These are phyloP conservation scores for Dolomedes plantarius DNA, from an alignment of 2,888 invertebrate genomes.

Conservation along the genomic window DNA sequence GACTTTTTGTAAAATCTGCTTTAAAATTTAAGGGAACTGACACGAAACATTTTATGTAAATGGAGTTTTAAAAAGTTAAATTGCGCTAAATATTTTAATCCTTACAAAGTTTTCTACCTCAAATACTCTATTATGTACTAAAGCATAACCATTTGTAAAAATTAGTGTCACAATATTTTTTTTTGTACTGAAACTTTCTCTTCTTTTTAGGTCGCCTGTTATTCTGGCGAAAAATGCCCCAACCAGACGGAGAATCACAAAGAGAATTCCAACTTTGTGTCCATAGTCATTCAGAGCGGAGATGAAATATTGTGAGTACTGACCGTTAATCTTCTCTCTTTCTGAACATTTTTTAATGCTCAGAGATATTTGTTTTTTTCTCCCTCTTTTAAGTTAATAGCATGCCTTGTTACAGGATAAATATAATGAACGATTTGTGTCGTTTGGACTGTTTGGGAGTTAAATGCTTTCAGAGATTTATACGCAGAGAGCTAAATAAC, in stretches of 20 bases:
- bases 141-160: not conserved
- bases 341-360: too few relatives aligned
- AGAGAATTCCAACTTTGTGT: slow-evolving; percentile 19
- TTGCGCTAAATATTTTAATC: not conserved
- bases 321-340: too few relatives aligned
- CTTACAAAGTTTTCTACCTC: not conserved
- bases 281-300: slow-evolving; percentile 38
- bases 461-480: too few relatives aligned
- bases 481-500: too few relatives aligned
- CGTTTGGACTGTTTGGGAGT: too few relatives aligned
- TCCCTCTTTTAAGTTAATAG: not conserved
- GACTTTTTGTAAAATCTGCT: too few relatives aligned
- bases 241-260: slow-evolving; percentile 33
- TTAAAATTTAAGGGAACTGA: too few relatives aligned
- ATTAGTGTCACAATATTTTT: not conserved
- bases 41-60: not conserved
- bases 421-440: too few relatives aligned
- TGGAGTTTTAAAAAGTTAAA: not conserved
- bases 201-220: slow-evolving; percentile 50
- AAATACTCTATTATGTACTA: not conserved
- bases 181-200: not conserved
- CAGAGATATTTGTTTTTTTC: not conserved
- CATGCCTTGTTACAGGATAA: too few relatives aligned
- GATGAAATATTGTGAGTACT: slow-evolving; percentile 56
- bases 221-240: slow-evolving; percentile 40